phyloP scores from a whole-genome alignment of 2,113 vertebrate genomes.

The Pelusios castaneus region DNA sequence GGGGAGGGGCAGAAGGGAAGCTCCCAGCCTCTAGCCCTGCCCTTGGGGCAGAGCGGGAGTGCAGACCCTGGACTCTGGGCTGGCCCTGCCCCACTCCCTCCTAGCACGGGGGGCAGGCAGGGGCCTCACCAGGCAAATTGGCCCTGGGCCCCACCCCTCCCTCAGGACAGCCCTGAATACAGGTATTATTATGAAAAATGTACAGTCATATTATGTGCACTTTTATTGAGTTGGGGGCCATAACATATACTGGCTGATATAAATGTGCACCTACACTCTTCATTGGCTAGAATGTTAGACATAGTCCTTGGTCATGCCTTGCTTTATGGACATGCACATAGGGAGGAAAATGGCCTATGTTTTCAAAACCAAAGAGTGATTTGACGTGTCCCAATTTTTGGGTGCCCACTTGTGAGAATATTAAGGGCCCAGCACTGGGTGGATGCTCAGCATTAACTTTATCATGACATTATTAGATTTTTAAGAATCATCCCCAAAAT shows the following conservation, averaged over 20 bases:
- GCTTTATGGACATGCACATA: not conserved
- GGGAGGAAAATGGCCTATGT: not conserved
- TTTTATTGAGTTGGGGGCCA: not conserved
- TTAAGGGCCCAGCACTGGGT: not conserved
- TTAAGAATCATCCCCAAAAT: not conserved
- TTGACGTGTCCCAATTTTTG: not conserved
- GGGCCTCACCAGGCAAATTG: no score
- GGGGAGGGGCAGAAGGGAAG: no score
- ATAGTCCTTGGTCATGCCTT: not conserved
- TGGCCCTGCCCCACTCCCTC: no score
- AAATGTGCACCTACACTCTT: not conserved
- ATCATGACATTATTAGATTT: not conserved
- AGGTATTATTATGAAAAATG: not conserved
- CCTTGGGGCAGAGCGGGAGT: no score
- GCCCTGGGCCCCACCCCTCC: no score
- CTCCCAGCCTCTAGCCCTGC: no score
- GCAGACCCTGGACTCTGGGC: no score
- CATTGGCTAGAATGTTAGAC: not conserved
- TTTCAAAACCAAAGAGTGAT: not conserved
- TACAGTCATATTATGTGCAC: not conserved
- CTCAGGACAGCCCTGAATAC: no score
- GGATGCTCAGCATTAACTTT: not conserved
- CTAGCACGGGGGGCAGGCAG: no score
- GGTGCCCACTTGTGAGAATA: not conserved
- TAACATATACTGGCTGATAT: not conserved